Conservation (phyloP, 2,797 vertebrate species). For the Lemur catta region DNA sequence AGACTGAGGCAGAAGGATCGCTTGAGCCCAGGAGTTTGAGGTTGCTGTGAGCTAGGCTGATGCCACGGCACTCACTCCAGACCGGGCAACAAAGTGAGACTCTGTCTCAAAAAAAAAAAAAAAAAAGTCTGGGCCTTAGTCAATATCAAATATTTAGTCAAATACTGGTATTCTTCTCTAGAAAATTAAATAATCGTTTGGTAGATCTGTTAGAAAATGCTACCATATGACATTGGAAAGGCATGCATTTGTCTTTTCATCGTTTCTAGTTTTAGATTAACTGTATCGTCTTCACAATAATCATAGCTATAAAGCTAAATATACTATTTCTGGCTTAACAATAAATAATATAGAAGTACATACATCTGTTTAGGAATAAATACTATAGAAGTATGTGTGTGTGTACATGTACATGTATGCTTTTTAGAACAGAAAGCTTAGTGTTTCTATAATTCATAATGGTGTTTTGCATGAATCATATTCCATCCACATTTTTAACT, state of each 20-base stretch:
- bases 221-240: background rate
- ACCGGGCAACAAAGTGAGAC: too few species aligned
- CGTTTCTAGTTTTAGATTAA: background rate
- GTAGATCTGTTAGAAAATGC: background rate
- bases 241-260: background rate
- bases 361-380: background rate
- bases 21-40: too few species aligned
- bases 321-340: background rate
- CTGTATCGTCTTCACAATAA: background rate
- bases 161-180: background rate
- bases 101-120: too few species aligned
- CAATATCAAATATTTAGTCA: background rate
- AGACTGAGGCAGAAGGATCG: too few species aligned
- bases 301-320: background rate
- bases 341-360: background rate
- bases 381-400: background rate
- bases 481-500: background rate
- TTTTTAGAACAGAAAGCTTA: background rate
- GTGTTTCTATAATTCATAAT: background rate
- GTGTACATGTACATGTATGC: background rate
- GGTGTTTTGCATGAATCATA: background rate
- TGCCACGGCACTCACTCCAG: too few species aligned
- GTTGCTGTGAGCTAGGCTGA: too few species aligned
- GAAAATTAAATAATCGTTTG: background rate
- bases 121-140: background rate